Evolutionary conservation across 2,888 invertebrate species (phyloP), one percentile per base, ranked within the genome.

Genomic region (Cerceris ruficornis): DNA sequence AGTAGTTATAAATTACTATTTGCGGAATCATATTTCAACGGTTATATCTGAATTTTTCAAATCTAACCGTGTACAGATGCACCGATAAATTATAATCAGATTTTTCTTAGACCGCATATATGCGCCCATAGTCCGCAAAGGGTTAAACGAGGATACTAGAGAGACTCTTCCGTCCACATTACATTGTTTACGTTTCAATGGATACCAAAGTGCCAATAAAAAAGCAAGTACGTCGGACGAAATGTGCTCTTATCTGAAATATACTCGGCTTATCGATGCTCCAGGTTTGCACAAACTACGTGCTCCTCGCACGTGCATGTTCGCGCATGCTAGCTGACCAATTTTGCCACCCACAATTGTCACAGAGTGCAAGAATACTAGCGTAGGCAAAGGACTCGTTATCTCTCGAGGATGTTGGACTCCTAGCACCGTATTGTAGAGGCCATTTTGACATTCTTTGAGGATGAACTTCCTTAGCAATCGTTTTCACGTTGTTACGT

Each of bases 321-420:
- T 43, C 68, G 60, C 58, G 41, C 64, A 69, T 46, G 64, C 57
- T 57, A 13, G 11, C 46, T 50, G 65, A 46, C 68, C 75, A 65
- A 81, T 82, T 81, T 67, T 75, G 64, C 70, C 77, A 83, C 76
- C 81, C 82, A 75, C 72, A 67, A 84, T 82, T 73, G 79, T 83
- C 81, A 59, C 72, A 41, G 60, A 68, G 46, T 58, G 62, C 66
- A 69, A 75, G 75, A 72, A 78, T 69, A 46, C 52, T 39, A 74
- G 17, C 54, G 50, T 59, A 71, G 60, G 54, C 71, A 58, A 72
- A 54, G 65, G 28, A 50, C 46, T 71, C 65, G 83, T 83, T 83
- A 78, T 75, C 81, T 74, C 2, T 42, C 59, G 52, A 71, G 73
- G 52, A 54, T 65, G 72, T 70, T 77, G 75, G 69, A 65, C 55